These are phyloP conservation scores for Aplocera efformata DNA, from an alignment of 2,888 invertebrate genomes.

Conservation along the genomic window DNA sequence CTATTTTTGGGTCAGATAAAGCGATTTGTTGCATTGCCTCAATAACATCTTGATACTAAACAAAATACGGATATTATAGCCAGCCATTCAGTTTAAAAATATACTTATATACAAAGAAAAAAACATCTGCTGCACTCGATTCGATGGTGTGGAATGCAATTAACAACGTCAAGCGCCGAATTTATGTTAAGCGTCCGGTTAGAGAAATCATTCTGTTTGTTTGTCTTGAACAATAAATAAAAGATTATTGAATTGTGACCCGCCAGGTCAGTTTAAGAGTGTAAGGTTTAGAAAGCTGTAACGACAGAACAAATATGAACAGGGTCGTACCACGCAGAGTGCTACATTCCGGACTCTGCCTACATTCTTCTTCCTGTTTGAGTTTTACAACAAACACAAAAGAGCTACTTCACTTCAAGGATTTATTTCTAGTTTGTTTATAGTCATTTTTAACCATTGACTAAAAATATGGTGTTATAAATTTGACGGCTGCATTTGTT, in stretches of 20 bases:
- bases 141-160: slow-evolving; percentile 26
- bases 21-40: slow-evolving; percentile 17
- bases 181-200: slow-evolving; percentile 19
- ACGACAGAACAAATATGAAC: slow-evolving; percentile 63
- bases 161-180: slow-evolving; percentile 27
- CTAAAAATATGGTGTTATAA: too few relatives aligned
- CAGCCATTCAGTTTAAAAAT: slow-evolving; percentile 25
- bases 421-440: slow-evolving; percentile 19
- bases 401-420: slow-evolving; percentile 31
- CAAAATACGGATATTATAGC: slow-evolving; percentile 12
- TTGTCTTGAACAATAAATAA: slow-evolving; percentile 21
- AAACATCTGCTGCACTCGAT: slow-evolving; percentile 30
- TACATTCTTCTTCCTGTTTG: slow-evolving; percentile 60
- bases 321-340: slow-evolving; percentile 45
- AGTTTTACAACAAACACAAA: slow-evolving; percentile 51
- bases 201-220: slow-evolving; percentile 21
- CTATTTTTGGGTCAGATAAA: slow-evolving; percentile 35
- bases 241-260: slow-evolving; percentile 22
- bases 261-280: slow-evolving; percentile 26
- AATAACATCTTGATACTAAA: slow-evolving; percentile 21
- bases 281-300: slow-evolving; percentile 68
- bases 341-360: slow-evolving; percentile 60
- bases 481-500: too few relatives aligned
- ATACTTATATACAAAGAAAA: slow-evolving; percentile 17
- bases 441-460: slow-evolving; percentile 7